Evolutionary conservation across 2,888 invertebrate species (phyloP).

Genomic region (Drosophila prolongata): DNA sequence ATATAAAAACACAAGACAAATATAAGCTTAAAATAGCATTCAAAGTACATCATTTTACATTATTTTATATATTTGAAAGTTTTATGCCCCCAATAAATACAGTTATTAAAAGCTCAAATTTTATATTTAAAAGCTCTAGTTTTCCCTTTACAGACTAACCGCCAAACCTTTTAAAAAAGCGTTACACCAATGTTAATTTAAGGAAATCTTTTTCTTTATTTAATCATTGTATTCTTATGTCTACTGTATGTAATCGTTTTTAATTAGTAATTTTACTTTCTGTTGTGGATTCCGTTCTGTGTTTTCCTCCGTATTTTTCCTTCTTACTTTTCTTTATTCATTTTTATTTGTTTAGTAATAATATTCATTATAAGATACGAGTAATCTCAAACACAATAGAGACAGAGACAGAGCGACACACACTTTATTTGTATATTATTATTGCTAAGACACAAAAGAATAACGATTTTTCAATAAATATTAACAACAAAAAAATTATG

Average conservation of each 20-base stretch:
- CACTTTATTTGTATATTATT: conserved; percentile 14
- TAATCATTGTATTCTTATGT: conserved; percentile 57
- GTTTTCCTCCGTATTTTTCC: conserved; percentile 1
- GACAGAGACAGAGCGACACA: conserved; percentile 45
- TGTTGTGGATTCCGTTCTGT: conserved; percentile 20
- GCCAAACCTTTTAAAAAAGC: neutral
- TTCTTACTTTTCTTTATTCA: conserved; percentile 4
- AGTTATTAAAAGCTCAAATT: no score
- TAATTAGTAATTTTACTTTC: conserved; percentile 57
- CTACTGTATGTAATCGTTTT: conserved; percentile 67
- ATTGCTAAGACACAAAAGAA: conserved; percentile 21
- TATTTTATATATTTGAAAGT: no score
- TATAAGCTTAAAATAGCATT: no score
- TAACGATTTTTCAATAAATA: conserved; percentile 12
- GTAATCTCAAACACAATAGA: conserved; percentile 58
- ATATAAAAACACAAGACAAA: no score
- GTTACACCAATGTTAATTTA: conserved; percentile 52
- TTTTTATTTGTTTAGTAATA: conserved; percentile 40
- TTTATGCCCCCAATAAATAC: no score
- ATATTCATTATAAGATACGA: conserved; percentile 50
- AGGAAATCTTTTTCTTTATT: conserved; percentile 74
- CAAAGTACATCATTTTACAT: no score
- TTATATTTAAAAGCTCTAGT: conserved; percentile 1
- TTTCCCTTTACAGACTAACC: neutral
- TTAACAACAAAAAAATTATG: conserved; percentile 1